phyloP scores from a whole-genome alignment of 2,797 vertebrate species.

The Gadopsis bispinosus region DNA sequence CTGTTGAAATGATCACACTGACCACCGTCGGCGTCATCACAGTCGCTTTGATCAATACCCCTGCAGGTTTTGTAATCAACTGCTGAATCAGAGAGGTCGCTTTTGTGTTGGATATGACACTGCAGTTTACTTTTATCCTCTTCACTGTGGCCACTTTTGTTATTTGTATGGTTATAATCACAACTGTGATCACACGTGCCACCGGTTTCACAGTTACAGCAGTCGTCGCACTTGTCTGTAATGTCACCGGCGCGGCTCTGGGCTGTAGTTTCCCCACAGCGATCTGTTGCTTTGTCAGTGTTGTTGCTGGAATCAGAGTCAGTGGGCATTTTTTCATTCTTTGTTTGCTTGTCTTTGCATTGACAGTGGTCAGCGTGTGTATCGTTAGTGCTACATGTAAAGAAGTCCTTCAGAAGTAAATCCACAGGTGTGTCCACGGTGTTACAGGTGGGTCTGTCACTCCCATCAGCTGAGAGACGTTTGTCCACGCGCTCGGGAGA shows the following conservation, averaged over 20 bases:
- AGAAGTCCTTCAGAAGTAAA: neutral
- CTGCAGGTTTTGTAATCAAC: slow-evolving; percentile 20
- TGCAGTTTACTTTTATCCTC: slow-evolving; percentile 15
- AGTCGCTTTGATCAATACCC: neutral
- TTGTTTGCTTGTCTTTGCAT: neutral
- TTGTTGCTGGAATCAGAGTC: neutral
- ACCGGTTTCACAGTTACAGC: slow-evolving; percentile 11
- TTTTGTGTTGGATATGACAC: slow-evolving; percentile 5
- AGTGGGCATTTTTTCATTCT: neutral
- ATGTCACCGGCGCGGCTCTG: neutral
- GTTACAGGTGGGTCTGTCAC: neutral
- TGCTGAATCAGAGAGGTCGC: neutral
- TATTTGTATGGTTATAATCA: neutral
- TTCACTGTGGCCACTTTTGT: neutral
- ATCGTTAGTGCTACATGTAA: slow-evolving; percentile 20
- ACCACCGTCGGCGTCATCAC: slow-evolving; percentile 20
- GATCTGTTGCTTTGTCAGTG: neutral
- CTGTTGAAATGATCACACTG: slow-evolving; percentile 25
- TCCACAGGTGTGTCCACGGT: neutral
- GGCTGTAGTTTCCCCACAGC: neutral
- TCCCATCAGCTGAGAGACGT: neutral
- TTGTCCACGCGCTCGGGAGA: neutral
- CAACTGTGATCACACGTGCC: neutral
- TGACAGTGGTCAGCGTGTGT: slow-evolving; percentile 27
- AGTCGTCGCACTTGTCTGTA: neutral